Base-by-base conservation (phyloP, 2,113 vertebrate species). In the Trochalopteron elliotii region DNA sequence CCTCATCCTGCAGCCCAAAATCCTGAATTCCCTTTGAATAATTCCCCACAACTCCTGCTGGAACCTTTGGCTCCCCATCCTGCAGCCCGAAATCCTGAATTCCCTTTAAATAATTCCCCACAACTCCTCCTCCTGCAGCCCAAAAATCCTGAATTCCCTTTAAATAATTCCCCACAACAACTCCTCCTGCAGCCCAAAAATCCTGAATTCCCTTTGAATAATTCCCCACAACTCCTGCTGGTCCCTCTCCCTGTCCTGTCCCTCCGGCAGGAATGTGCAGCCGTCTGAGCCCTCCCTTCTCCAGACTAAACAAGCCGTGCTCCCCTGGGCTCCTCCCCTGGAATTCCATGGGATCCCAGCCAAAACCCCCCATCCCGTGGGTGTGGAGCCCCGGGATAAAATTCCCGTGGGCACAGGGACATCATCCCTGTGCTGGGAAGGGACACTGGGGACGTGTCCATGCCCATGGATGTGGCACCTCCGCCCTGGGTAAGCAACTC, bases 261-360 rank as follows among this genome's bases (percentile, higher is more conserved):
- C 83, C 89, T 47, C 35, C 0, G 0, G 75, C 42, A 55, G 89
- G 83, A 85, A 90, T 56, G 83, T 17, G 55, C 68, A 5, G 89
- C 92, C n/a, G 1, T 15, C 70, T 31, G 35, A 4, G 63, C 59
- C 59, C 69, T 15, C 1, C 1, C 65, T 37, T 5, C 2, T 27
- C 65, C 65, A 91, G 94, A 95, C 96, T 96, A 96, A 96, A 96
- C 94, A 94, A 33, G 9, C 47, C 9, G 0, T 5, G 71, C n/a
- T 76, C 27, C 28, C 57, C 89, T 14, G 75, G 18, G 5, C 42
- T 39, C 92, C 67, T 92, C 70, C 69, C 2, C 0, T 1, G 49
- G 37, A 65, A 21, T 87, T 82, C 77, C 72, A 0, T 0, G 2
- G 3, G 9, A 2, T 47, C 21, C 45, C 45, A 30, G 57, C 82